phyloP scores from a whole-genome alignment of 37 sponge, comb jelly and placozoan species.

The Aplysina aerophoba region DNA sequence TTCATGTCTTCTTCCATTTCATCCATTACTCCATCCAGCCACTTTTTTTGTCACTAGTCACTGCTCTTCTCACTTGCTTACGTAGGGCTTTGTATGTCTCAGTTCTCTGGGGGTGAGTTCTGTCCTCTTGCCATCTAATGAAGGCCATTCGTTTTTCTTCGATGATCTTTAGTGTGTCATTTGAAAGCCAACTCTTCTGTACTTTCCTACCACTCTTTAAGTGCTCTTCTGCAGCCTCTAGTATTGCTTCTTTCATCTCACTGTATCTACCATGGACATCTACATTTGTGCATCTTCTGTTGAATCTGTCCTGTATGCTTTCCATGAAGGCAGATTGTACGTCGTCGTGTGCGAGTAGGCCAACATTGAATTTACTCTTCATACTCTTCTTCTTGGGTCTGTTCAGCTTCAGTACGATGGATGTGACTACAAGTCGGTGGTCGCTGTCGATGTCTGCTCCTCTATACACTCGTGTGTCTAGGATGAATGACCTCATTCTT shows the following conservation, averaged over 20 bases:
- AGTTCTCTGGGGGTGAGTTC: background rate
- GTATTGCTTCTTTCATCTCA: slow-evolving; percentile 27
- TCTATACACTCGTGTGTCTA: slow-evolving; percentile 24
- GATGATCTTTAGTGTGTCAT: background rate
- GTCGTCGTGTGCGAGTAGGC: background rate
- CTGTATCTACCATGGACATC: background rate
- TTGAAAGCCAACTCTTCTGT: slow-evolving; percentile 17
- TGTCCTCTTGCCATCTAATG: slow-evolving; percentile 22
- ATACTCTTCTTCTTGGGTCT: background rate
- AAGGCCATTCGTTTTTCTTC: slow-evolving; percentile 24
- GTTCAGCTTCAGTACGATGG: slow-evolving; percentile 7
- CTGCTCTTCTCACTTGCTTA: slow-evolving; percentile 23
- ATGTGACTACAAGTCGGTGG: slow-evolving; percentile 18
- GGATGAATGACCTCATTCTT: slow-evolving; percentile 20
- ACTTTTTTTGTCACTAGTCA: slow-evolving; percentile 22
- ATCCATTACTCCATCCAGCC: slow-evolving; percentile 22
- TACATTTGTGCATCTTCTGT: background rate
- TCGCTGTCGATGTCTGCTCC: slow-evolving; percentile 20
- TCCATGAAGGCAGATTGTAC: slow-evolving; percentile 8
- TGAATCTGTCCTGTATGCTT: background rate
- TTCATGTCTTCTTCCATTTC: slow-evolving; percentile 25
- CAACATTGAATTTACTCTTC: background rate
- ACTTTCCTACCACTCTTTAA: background rate
- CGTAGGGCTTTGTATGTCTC: background rate
- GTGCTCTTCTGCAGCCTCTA: slow-evolving; percentile 18